Evolutionary conservation across 2,797 vertebrate species (phyloP), one percentile per base, ranked within the genome.

Genomic region (Enteromius paludinosus): DNA sequence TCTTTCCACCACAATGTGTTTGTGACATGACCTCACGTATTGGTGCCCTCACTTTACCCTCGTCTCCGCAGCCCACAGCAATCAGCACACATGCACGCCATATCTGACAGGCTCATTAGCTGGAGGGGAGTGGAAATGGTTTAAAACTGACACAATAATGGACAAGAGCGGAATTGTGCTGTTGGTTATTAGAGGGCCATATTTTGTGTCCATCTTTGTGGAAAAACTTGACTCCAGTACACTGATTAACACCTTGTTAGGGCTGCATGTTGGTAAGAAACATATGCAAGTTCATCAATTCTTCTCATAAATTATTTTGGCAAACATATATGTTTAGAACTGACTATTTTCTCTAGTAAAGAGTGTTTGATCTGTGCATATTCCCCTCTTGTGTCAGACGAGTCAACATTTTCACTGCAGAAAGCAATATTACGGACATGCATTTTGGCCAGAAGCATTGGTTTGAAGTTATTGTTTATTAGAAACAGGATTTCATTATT

Each of bases 31-130:
- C 65, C 74, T 41, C 83, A 66, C 11, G 25, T 52, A 54, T 78
- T 23, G 70, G 25, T 61, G 66, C n/a, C 59, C 45, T 75, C 54
- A 33, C 62, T 70, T 33, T 64, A 54, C 78, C 61, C 62, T 73
- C 15, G 43, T 72, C 45, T 79, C 25, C 0, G 2, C 64, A 70
- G 41, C 56, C 79, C 68, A 61, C 59, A 62, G 56, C 73, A 81
- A 74, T 61, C 64, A 62, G 59, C 25, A 72, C 56, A 54, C 65
- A 77, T 56, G 56, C 65, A 62, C 41, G 41, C 62, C 59, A 38
- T 83, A 49, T 77, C 61, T n/a, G 25, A 62, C 75, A 56, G 47
- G 38, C 69, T 85, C 61, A 59, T 84, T 82, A 85, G 47, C 83
- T 80, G 65, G 74, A 76, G 54, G 65, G n/a, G 20, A 69, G 28